Base-by-base conservation (phyloP, 2,113 vertebrate genomes). In the Peromyscus leucopus region DNA sequence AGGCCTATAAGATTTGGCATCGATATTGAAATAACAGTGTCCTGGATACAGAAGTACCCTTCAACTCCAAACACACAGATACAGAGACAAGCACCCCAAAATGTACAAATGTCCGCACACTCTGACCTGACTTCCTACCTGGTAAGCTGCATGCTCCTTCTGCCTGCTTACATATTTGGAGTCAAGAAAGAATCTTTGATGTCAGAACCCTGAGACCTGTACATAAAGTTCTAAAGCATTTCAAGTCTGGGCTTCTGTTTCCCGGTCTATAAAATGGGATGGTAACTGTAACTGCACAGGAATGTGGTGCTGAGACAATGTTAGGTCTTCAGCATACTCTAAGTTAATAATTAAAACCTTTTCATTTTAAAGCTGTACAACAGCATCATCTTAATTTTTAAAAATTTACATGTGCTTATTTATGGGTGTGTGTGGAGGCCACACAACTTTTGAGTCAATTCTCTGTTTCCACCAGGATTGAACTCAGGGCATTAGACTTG, bases 351-450 rank as follows among this genome's bases (percentile, higher is more conserved):
- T 85, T 87, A 93, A 63, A 95, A 93, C 67, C 1, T 19, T 90
- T 84, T 90, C 85, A 57, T 71, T 95, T 93, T n/a, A 89, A 93
- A 86, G 39, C 13, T 61, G 5, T 12, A 65, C 80, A 72, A 95
- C 0, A 92, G 16, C 7, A 78, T 79, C 93, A 83, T 42, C 88
- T 94, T 91, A 85, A 92, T 69, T 78, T n/a, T 59, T 4, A 51
- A 67, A 85, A 94, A 94, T 46, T 46, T 22, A 33, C 10, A 13
- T 69, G 82, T 42, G n/a, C 39, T 87, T 31, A 69, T 69, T 69
- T 69, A 21, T 12, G 15, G 39, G 71, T 48, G 46, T 7, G 69
- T 2, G 22, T 48, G 61, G 61, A 46, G 63, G 10, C 36, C 17
- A 87, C 61, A 51, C 48, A 71, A 87, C 46, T 71, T 71, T 51